These are phyloP conservation scores for Isurus oxyrinchus DNA, from an alignment of 2,113 vertebrate genomes.

Conservation along the genomic window DNA sequence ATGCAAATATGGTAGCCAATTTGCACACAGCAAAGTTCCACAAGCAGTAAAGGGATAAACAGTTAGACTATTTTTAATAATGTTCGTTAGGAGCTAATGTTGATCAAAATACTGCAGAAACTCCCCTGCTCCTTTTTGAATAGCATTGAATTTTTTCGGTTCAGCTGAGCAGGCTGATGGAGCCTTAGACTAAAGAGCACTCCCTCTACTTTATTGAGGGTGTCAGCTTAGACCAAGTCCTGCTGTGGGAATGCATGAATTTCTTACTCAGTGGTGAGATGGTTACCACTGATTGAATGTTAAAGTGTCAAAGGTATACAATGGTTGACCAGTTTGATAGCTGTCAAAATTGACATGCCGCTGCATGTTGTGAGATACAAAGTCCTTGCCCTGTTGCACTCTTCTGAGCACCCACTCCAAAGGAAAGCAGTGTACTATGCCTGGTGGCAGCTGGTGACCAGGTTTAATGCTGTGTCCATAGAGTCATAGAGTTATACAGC, in stretches of 20 bases:
- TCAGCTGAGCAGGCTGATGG: not conserved
- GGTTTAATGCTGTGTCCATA: not conserved
- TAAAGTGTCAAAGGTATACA: not conserved
- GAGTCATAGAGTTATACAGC: no score
- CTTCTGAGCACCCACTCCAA: not conserved
- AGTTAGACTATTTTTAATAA: not conserved
- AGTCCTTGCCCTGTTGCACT: not conserved
- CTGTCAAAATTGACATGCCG: not conserved
- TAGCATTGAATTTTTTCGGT: not conserved
- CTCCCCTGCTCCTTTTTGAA: not conserved
- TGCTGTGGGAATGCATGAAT: not conserved
- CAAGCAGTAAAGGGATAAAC: not conserved
- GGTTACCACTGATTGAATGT: not conserved
- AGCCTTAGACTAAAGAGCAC: not conserved
- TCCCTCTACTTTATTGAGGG: not conserved
- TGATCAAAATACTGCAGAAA: not conserved
- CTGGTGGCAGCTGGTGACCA: not conserved
- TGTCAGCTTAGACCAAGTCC: not conserved
- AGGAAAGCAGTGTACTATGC: not conserved
- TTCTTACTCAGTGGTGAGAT: not conserved
- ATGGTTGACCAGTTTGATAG: not conserved
- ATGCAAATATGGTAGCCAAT: not conserved
- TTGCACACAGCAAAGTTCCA: not conserved
- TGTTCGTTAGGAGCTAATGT: not conserved
- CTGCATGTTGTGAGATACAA: not conserved